A percentile compares a stretch with the other conserved stretches of the same genome.
Evolutionary conservation across 2,113 vertebrate genomes (phyloP).

Genomic region (Notechis scutatus): DNA sequence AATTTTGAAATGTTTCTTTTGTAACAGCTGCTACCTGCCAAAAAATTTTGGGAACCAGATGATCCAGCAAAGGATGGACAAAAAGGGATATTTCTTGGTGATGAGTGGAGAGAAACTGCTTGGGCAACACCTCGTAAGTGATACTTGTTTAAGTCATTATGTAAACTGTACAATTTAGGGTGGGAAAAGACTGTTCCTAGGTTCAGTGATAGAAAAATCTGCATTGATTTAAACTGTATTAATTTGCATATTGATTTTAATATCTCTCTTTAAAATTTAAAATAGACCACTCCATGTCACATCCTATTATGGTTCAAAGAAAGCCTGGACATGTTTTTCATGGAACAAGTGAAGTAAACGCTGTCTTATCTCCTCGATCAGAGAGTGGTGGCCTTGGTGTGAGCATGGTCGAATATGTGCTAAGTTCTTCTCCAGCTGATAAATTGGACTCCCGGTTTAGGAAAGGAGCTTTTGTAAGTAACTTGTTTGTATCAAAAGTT

Average conservation of each 20-base stretch:
- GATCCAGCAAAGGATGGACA: constrained; percentile 96
- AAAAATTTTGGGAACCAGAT: constrained; percentile 99
- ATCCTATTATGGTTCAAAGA: constrained; percentile 99
- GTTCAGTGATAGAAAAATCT: not conserved
- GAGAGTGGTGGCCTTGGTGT: constrained; percentile 96
- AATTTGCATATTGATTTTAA: constrained; percentile 1
- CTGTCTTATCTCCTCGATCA: constrained; percentile 94
- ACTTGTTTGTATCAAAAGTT: constrained; percentile 1
- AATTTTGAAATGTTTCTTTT: constrained; percentile 34
- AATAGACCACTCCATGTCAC: constrained; percentile 97
- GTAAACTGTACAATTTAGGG: not conserved
- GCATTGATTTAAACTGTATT: not conserved
- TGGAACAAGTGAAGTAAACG: constrained; percentile 93
- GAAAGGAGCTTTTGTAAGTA: constrained; percentile 95
- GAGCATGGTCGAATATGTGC: constrained; percentile 99
- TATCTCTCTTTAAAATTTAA: not conserved
- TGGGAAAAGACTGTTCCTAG: not conserved
- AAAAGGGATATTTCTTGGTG: constrained; percentile 96
- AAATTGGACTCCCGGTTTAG: constrained; percentile 96
- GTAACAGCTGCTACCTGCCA: constrained; percentile 90
- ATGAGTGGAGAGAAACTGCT: constrained; percentile 95
- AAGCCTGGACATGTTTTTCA: constrained; percentile 97
- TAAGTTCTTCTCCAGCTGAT: constrained; percentile 97
- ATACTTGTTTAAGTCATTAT: not conserved
- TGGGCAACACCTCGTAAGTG: constrained; percentile 97